Evolutionary conservation across 1,140 invertebrate genomes (phyloP), one percentile per base, ranked within the genome.

Genomic region (Nymphalis io): DNA sequence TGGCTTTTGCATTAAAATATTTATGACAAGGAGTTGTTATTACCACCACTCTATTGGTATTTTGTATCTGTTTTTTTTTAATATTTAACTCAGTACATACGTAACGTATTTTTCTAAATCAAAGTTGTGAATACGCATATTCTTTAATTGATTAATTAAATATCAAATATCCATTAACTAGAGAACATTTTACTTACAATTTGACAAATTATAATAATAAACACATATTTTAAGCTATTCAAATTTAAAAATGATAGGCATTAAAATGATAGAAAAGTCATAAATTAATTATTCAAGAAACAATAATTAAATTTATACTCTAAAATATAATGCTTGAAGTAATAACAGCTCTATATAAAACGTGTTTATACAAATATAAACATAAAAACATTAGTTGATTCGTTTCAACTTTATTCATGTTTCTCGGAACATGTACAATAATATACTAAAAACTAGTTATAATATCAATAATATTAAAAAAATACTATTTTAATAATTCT

Each of bases 341-440:
- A n/a, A 48, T 27, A 21, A 6, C 44, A 48, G 33, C 60, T 62
- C 60, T 33, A 23, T 33, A 23, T 62, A 62, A 62, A 12, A 51
- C 42, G 16, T 18, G 27, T 33, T 40, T 61, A 42, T 42, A 48
- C n/a, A 48, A 61, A 61, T 46, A 62, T 33, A 44, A 62, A 62
- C 60, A 62, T 44, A 33, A 60, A 44, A 21, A 62, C 20, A 60
- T 42, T 33, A 51, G 58, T 62, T 51, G 23, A 23, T 62, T 60
- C 48, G 10, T 33, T 62, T 51, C 42, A 33, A 51, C 48, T 38
- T 62, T 20, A 33, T 38, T 21, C 60, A 27, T 48, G 60, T 62
- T 62, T 51, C 60, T 62, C 42, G 44, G 60, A 62, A 62, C 23
- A 38, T 23, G 60, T 62, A 62, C 48, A 23, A 48, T 5, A 51